Conservation (phyloP, 2,797 vertebrate species). For the Hybognathus amarus region DNA sequence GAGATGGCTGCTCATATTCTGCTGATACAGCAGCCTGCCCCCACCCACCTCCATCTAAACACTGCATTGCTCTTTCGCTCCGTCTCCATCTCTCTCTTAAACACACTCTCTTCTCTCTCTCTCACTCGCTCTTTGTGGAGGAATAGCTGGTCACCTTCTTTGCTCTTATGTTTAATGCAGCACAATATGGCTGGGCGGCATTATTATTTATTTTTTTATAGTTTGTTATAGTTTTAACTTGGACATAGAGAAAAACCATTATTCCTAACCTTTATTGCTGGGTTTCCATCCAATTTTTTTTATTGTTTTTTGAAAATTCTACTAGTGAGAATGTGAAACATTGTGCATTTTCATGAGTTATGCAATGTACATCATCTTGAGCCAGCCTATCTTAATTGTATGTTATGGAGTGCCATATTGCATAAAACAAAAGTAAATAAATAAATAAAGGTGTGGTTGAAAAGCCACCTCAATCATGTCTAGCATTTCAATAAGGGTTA, state of each 20-base stretch:
- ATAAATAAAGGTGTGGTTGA: neutral
- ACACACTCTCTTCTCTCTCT: constrained; percentile 61
- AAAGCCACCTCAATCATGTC: neutral
- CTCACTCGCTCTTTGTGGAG: constrained; percentile 74
- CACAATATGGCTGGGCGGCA: neutral
- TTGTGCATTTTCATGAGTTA: neutral
- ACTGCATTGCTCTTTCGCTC: constrained; percentile 49
- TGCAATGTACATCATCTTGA: neutral
- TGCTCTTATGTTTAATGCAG: constrained; percentile 81
- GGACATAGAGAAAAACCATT: neutral
- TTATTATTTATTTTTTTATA: neutral
- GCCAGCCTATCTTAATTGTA: neutral
- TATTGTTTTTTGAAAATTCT: too few species aligned
- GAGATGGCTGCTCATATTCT: constrained; percentile 73
- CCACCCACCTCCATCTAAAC: constrained; percentile 45
- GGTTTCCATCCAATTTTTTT: neutral
- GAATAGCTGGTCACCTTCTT: constrained; percentile 83
- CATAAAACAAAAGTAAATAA: neutral
- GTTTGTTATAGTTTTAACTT: neutral
- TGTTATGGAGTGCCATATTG: constrained; percentile 2
- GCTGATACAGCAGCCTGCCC: constrained; percentile 81
- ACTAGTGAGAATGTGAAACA: neutral
- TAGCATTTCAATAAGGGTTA: neutral
- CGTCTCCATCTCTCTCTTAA: neutral
- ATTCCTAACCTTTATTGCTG: neutral